Percentiles rank a stretch among this genome's conserved stretches.
These are phyloP conservation scores for Falco cherrug DNA, from an alignment of 2,797 vertebrate species.

Conservation along the genomic window DNA sequence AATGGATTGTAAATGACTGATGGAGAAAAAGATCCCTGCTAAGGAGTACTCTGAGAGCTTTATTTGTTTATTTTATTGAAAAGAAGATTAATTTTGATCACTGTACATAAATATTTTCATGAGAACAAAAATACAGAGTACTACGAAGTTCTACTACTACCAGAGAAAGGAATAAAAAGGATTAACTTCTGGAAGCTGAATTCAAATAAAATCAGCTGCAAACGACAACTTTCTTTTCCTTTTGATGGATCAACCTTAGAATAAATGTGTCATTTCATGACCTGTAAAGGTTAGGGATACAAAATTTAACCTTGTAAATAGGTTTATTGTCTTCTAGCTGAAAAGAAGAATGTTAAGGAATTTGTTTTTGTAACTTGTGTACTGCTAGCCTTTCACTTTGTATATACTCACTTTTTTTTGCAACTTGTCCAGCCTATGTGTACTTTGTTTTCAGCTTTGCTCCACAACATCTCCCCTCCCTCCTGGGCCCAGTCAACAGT, in stretches of 20 bases:
- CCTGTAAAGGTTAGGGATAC: not conserved
- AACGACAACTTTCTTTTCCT: not conserved
- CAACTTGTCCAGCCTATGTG: not conserved
- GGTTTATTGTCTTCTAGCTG: not conserved
- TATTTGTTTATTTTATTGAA: not conserved
- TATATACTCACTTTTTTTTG: not conserved
- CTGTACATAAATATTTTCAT: not conserved
- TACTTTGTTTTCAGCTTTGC: not conserved
- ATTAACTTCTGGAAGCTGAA: not conserved
- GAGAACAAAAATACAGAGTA: not conserved
- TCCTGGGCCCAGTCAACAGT: not conserved
- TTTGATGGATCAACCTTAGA: not conserved
- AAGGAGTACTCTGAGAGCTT: not conserved
- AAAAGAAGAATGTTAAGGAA: not conserved
- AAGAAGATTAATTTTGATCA: not conserved
- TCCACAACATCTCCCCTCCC: not conserved
- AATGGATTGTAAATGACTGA: accelerated
- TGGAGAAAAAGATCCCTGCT: not conserved
- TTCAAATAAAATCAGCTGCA: not conserved
- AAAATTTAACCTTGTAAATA: not conserved
- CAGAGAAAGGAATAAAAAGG: not conserved
- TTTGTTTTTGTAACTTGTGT: not conserved
- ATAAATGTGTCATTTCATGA: not conserved
- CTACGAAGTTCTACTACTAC: not conserved
- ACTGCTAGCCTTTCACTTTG: not conserved